Conservation (phyloP, 2,888 invertebrate genomes). For the Caenorhabditis sp. region DNA sequence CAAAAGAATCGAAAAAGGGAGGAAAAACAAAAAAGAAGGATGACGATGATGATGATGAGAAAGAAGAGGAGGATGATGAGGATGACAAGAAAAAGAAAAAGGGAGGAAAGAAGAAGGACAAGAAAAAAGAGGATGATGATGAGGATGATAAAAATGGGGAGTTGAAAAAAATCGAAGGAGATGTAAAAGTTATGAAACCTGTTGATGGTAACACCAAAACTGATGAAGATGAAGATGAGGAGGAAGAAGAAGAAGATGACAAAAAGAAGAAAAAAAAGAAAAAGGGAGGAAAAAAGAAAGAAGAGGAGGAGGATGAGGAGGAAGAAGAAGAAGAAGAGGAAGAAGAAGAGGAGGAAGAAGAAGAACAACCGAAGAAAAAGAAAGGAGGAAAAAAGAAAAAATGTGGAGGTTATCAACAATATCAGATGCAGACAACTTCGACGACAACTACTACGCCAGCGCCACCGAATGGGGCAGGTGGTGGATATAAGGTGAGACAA, state of each 20-base stretch:
- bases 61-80: constrained; percentile 5
- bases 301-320: background rate
- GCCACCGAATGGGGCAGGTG: background rate
- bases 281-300: background rate
- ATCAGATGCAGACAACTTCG: background rate
- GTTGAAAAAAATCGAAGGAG: constrained; percentile 10
- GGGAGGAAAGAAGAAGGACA: constrained; percentile 2
- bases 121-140: constrained; percentile 6
- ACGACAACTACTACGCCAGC: background rate
- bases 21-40: background rate
- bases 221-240: constrained; percentile 8
- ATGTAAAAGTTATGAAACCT: constrained; percentile 15
- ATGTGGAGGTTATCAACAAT: background rate
- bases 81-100: background rate
- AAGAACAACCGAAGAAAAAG: constrained; percentile 11
- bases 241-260: constrained; percentile 9
- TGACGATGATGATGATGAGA: constrained; percentile 7
- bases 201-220: constrained; percentile 21
- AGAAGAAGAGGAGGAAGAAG: constrained; percentile 5
- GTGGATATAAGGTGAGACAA: constrained; percentile 2
- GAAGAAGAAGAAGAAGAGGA: constrained; percentile 8
- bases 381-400: constrained; percentile 4
- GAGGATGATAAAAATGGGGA: constrained; percentile 17
- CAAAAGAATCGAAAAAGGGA: background rate
- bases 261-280: constrained; percentile 4